phyloP scores from a whole-genome alignment of 2,113 vertebrate species.

The Aspidoscelis tigris region DNA sequence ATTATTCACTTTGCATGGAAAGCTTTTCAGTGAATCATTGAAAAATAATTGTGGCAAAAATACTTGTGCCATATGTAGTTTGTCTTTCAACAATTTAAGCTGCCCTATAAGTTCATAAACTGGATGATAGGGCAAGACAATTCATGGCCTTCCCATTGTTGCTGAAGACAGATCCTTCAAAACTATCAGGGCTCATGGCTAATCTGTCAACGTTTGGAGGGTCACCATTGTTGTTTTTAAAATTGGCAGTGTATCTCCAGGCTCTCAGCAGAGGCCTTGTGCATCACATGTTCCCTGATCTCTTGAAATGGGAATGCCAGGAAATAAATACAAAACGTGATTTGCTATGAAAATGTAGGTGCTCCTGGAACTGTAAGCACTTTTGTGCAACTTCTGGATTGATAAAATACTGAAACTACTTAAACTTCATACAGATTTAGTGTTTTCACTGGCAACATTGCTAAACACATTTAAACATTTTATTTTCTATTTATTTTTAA shows the following conservation, averaged over 20 bases:
- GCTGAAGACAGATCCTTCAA: neutral
- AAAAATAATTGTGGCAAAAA: neutral
- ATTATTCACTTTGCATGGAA: neutral
- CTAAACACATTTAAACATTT: conserved; percentile 32
- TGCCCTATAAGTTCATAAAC: no score
- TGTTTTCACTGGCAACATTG: conserved; percentile 2
- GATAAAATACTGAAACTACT: no score
- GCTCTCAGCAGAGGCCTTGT: neutral
- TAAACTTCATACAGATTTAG: neutral
- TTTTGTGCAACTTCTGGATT: no score
- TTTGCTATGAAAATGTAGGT: neutral
- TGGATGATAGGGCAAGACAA: neutral
- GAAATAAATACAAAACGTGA: neutral
- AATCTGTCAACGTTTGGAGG: neutral
- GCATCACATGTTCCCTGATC: neutral
- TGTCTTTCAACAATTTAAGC: neutral
- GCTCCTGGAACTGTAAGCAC: neutral
- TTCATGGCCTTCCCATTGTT: neutral
- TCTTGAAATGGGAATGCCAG: neutral
- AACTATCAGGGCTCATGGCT: neutral
- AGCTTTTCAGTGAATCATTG: neutral
- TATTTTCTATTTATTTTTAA: neutral
- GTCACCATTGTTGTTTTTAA: neutral
- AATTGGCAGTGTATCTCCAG: neutral
- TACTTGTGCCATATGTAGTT: neutral